Conservation (phyloP, 2,888 invertebrate genomes). For the Exephanes ischioxanthus region DNA sequence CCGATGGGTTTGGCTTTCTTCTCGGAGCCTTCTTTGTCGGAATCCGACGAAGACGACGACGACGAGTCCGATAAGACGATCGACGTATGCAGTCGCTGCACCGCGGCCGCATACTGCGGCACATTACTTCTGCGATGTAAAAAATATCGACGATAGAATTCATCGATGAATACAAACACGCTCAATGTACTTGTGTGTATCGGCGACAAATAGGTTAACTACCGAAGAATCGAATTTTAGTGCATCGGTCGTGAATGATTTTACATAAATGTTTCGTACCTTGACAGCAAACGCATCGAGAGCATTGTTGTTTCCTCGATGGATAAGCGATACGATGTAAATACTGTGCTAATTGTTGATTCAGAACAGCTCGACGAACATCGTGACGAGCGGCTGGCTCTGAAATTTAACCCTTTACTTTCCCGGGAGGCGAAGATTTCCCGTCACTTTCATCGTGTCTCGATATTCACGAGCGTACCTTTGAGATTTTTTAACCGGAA, state of each 20-base stretch:
- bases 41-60: constrained; percentile 72
- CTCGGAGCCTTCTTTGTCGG: constrained; percentile 65
- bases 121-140: constrained; percentile 67
- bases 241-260: neutral
- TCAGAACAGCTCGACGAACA: constrained; percentile 33
- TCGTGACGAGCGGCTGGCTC: neutral
- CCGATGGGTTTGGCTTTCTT: constrained; percentile 14
- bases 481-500: neutral
- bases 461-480: neutral
- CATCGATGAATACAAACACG: neutral
- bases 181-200: neutral
- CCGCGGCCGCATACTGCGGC: constrained; percentile 56
- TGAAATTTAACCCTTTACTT: constrained; percentile 5
- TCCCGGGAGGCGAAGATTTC: neutral
- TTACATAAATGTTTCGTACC: constrained; percentile 37
- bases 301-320: constrained; percentile 49
- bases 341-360: constrained; percentile 19
- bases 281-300: constrained; percentile 59
- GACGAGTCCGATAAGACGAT: constrained; percentile 66
- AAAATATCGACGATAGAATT: constrained; percentile 17
- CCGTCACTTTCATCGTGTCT: neutral
- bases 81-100: constrained; percentile 68
- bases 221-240: constrained; percentile 9
- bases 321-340: neutral
- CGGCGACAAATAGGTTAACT: constrained; percentile 40